Evolutionary conservation across 2,113 vertebrate genomes (phyloP), one percentile per base, ranked within the genome.

Genomic region (Myotis lucifugus): DNA sequence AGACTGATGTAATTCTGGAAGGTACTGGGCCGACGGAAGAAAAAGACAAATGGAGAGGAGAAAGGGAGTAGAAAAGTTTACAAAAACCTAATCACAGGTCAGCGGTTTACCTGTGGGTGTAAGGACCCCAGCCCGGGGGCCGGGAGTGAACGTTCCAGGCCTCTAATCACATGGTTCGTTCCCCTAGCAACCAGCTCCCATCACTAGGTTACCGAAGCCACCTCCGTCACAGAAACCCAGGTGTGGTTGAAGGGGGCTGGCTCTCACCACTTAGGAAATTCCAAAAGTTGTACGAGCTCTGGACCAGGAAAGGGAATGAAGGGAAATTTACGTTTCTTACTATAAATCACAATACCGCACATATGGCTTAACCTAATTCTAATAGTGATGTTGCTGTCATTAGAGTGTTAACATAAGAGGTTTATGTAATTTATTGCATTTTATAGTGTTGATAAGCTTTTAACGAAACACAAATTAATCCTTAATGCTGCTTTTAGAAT

Each of bases 401-500:
- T 52, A 84, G 32, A 91, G 12, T 92, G n/a, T 54, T 66, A 64
- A 61, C 5, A 9, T 59, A 32, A 25, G 46, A 40, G 61, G 48
- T 90, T 87, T 93, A 84, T 61, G 32, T 48, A 78, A 94, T 61
- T 92, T 67, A 92, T 67, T 61, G 90, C 32, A 50, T 86, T 89
- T 91, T 34, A 37, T 19, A 89, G 56, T 59, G 34, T 66, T 93
- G 81, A 69, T 73, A 88, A 94, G 74, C 54, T 86, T 42, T 88
- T 85, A 92, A 78, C 34, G 64, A 79, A 95, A 89, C 42, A 74
- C 12, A 64, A 94, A 94, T 95, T 76, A 88, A 46, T 84, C 78
- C 34, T 88, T 61, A 42, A 48, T 81, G 21, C 72, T 77, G 70
- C 86, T 93, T 91, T 93, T 77, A 87, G 66, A 85, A 91, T 76